phyloP scores from a whole-genome alignment of 2,888 invertebrate species.

The Noctua janthe region DNA sequence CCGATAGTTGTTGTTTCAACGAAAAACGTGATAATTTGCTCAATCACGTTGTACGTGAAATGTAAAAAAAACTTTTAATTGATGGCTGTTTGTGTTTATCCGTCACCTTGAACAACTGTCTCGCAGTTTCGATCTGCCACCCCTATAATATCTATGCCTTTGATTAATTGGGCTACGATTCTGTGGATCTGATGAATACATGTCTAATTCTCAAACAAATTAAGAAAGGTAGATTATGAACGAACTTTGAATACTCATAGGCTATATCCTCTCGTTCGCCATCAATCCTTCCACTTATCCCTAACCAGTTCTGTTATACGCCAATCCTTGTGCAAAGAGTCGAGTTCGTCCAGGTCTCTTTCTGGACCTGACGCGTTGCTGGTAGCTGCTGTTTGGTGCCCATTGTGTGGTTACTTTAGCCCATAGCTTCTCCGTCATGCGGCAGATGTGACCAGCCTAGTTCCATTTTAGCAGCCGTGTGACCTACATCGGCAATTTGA shows the following conservation, averaged over 20 bases:
- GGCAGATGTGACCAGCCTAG: too few species aligned
- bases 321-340: too few species aligned
- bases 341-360: too few species aligned
- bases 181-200: constrained; percentile 3
- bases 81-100: constrained; percentile 49
- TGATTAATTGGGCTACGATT: constrained; percentile 25
- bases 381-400: too few species aligned
- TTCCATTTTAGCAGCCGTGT: too few species aligned
- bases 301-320: too few species aligned
- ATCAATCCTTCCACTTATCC: neutral
- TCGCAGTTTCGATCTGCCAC: constrained; percentile 6
- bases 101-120: constrained; percentile 31
- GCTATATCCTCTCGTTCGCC: neutral
- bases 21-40: constrained; percentile 10
- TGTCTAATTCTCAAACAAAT: neutral
- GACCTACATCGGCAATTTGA: too few species aligned
- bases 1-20: neutral
- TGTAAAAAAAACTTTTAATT: constrained; percentile 45
- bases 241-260: neutral
- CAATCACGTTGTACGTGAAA: constrained; percentile 20
- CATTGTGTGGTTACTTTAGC: too few species aligned
- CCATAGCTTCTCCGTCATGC: too few species aligned
- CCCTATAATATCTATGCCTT: constrained; percentile 11
- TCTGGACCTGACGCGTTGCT: too few species aligned
- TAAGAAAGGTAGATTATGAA: neutral